A percentile compares a stretch with the other conserved stretches of the same genome.
These are phyloP conservation scores for Cochlearius cochlearius DNA, from an alignment of 2,113 vertebrate species.

Conservation along the genomic window DNA sequence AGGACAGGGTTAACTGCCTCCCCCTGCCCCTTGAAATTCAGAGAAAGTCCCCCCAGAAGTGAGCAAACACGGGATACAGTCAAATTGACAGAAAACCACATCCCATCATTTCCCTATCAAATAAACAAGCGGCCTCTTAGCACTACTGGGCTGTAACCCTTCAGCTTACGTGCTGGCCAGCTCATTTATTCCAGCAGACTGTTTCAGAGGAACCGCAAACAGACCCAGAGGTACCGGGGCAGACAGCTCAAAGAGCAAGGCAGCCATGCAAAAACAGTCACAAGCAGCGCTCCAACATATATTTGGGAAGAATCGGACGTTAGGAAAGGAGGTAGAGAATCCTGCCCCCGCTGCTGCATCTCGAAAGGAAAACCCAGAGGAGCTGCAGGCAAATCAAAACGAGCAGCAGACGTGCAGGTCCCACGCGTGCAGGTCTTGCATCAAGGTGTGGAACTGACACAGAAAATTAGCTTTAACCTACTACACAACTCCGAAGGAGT, in stretches of 20 bases:
- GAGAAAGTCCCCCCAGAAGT: neutral
- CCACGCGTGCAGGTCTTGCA: neutral
- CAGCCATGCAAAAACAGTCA: neutral
- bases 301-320: neutral
- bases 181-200: neutral
- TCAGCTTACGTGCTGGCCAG: rapidly evolving
- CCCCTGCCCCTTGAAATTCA: neutral
- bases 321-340: neutral
- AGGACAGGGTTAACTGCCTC: neutral
- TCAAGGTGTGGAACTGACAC: neutral
- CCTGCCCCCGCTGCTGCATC: neutral
- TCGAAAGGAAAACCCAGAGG: neutral
- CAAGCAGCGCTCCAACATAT: neutral
- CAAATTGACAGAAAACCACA: neutral
- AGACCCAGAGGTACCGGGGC: neutral
- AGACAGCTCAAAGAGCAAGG: neutral
- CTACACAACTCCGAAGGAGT: neutral
- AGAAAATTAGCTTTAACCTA: neutral
- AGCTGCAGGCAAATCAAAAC: neutral
- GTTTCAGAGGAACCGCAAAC: neutral
- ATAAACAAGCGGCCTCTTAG: neutral
- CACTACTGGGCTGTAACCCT: neutral
- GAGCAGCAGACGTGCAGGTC: neutral
- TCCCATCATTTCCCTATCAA: neutral
- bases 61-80: neutral